These are phyloP conservation scores for Urocolius indicus DNA, from an alignment of 2,113 vertebrate genomes.

Conservation along the genomic window DNA sequence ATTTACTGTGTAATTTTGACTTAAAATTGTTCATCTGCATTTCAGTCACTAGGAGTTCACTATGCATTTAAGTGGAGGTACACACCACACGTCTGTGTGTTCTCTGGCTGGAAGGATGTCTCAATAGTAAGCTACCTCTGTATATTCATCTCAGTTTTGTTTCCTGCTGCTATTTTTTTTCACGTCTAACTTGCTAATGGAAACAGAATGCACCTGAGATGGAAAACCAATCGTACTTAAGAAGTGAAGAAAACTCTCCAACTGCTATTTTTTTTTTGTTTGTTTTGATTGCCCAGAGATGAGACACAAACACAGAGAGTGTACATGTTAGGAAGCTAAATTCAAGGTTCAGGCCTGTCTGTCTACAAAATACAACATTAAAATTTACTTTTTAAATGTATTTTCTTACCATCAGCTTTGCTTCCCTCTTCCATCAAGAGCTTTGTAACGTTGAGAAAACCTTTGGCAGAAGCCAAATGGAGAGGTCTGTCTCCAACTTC, in stretches of 20 bases:
- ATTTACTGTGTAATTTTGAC: neutral
- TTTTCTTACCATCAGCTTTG: slow-evolving; percentile 86
- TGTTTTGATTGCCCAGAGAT: neutral
- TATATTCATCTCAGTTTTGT: neutral
- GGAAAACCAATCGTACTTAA: neutral
- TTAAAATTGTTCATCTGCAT: neutral
- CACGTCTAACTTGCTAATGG: neutral
- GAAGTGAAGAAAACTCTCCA: neutral
- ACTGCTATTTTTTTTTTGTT: neutral
- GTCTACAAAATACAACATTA: neutral
- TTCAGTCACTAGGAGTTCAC: neutral
- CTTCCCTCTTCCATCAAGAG: slow-evolving; percentile 87
- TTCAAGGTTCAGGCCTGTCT: neutral
- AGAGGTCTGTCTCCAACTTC: slow-evolving; percentile 95
- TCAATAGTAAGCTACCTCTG: neutral
- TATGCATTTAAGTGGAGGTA: neutral
- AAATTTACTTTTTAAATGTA: neutral
- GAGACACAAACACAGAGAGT: neutral
- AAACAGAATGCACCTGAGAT: neutral
- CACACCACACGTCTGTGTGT: fast-evolving
- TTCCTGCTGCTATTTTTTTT: neutral
- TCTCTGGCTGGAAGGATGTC: neutral
- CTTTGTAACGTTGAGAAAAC: slow-evolving; percentile 85
- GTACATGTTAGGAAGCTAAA: neutral
- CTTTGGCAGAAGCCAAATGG: slow-evolving; percentile 92